A percentile compares a stretch with the other conserved stretches of the same genome.
phyloP scores from a whole-genome alignment of 2,113 vertebrate genomes.

The Oryzias melastigma region DNA sequence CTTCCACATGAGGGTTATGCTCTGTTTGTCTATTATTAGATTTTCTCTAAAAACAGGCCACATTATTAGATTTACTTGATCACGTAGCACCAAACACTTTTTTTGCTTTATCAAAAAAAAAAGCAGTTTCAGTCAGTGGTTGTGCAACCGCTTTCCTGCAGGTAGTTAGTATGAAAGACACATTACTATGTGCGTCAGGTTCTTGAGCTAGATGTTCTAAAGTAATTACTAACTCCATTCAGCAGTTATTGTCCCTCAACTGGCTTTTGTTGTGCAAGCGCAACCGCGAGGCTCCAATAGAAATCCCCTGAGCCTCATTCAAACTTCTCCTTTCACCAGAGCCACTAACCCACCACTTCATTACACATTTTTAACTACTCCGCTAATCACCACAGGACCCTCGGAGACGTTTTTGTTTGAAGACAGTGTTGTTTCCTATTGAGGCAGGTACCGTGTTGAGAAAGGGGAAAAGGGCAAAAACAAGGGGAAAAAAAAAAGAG shows the following conservation, averaged over 20 bases:
- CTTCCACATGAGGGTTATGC: constrained; percentile 19
- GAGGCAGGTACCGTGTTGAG: constrained; percentile 41
- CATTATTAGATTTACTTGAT: constrained; percentile 5
- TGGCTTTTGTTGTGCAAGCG: constrained; percentile 18
- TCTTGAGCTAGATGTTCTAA: constrained; percentile 1
- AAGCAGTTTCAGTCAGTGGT: constrained; percentile 13
- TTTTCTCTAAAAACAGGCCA: constrained; percentile 9
- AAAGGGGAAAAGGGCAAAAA: constrained; percentile 40
- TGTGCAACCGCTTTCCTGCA: neutral
- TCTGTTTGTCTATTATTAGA: constrained; percentile 18
- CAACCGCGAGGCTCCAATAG: constrained; percentile 5
- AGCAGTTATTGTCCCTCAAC: constrained; percentile 13
- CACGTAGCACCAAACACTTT: neutral
- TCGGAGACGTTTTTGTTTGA: constrained; percentile 32
- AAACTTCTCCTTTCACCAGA: constrained; percentile 14
- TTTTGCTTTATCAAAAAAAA: constrained; percentile 15
- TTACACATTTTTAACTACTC: constrained; percentile 52
- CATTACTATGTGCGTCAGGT: constrained; percentile 1
- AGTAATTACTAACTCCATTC: constrained; percentile 4
- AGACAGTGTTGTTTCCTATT: constrained; percentile 33
- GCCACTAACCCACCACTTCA: constrained; percentile 46
- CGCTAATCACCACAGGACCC: constrained; percentile 19
- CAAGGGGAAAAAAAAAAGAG: constrained; percentile 10
- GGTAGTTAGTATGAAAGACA: neutral
- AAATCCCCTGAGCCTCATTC: constrained; percentile 11